Evolutionary conservation across 2,113 vertebrate genomes (phyloP).

Genomic region (Plectropomus leopardus): DNA sequence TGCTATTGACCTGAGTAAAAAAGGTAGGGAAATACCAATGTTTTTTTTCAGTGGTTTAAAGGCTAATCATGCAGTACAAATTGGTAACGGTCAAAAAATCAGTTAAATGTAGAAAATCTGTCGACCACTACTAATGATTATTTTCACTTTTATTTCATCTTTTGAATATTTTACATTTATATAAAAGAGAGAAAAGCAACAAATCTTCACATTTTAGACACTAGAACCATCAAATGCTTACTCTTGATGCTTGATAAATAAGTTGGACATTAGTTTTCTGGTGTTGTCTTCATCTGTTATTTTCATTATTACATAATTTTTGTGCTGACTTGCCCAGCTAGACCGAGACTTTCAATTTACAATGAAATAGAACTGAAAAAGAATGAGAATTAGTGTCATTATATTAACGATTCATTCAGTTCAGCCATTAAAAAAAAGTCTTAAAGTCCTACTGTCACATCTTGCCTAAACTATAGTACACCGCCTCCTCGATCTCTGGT

Average conservation of each 20-base stretch:
- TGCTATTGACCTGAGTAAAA: conserved; percentile 99
- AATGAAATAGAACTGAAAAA: neutral
- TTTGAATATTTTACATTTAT: neutral
- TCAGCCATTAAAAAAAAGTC: too few relatives aligned
- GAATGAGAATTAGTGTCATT: too few relatives aligned
- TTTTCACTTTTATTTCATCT: neutral
- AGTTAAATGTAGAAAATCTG: neutral
- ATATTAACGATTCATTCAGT: too few relatives aligned
- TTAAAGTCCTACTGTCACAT: too few relatives aligned
- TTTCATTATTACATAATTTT: neutral
- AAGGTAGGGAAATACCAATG: conserved; percentile 86
- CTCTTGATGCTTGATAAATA: too few relatives aligned
- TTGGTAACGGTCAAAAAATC: neutral
- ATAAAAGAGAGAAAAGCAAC: neutral
- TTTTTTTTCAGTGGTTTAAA: neutral
- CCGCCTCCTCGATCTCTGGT: too few relatives aligned
- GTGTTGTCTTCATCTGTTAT: neutral
- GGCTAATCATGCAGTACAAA: neutral
- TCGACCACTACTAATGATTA: neutral
- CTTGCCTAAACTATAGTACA: too few relatives aligned
- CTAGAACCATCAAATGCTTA: too few relatives aligned
- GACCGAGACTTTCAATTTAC: neutral
- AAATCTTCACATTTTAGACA: too few relatives aligned
- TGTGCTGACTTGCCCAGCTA: too few relatives aligned
- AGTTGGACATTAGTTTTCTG: too few relatives aligned